phyloP scores from a whole-genome alignment of 2,113 vertebrate genomes.

The Cettia cetti region DNA sequence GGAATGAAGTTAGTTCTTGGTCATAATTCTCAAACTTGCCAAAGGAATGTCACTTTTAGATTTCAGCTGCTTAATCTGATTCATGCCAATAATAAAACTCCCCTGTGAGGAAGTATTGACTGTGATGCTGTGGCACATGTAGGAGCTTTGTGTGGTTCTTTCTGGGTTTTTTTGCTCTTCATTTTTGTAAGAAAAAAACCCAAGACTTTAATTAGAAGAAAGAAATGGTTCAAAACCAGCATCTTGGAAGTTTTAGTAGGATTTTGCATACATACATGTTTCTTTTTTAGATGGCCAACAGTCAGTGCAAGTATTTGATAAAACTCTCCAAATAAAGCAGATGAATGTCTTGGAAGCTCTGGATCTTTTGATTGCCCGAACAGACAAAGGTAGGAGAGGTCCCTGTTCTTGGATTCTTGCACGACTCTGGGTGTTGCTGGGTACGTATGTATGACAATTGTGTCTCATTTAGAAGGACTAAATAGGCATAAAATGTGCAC shows the following conservation, averaged over 20 bases:
- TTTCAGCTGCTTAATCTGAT: background rate
- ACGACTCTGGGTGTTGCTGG: background rate
- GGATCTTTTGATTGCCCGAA: constrained; percentile 89
- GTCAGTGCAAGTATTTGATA: constrained; percentile 89
- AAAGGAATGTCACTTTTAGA: background rate
- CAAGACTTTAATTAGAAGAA: background rate
- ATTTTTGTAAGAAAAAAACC: background rate
- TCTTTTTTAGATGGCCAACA: constrained; percentile 79
- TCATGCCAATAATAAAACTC: background rate
- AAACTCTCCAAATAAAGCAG: constrained; percentile 91
- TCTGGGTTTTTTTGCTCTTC: background rate
- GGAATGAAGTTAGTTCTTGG: background rate
- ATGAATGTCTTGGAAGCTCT: constrained; percentile 92
- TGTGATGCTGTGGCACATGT: background rate
- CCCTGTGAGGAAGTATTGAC: background rate
- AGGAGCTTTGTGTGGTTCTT: background rate
- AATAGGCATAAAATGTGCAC: background rate
- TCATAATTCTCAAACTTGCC: background rate
- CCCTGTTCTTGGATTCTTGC: background rate
- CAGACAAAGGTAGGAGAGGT: constrained; percentile 87
- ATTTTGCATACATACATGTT: background rate
- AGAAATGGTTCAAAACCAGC: background rate
- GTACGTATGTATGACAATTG: background rate
- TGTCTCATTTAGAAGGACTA: background rate
- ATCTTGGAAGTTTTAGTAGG: background rate